These are phyloP conservation scores for Drosophila setosimentum DNA, from an alignment of 2,888 invertebrate genomes.

Conservation along the genomic window DNA sequence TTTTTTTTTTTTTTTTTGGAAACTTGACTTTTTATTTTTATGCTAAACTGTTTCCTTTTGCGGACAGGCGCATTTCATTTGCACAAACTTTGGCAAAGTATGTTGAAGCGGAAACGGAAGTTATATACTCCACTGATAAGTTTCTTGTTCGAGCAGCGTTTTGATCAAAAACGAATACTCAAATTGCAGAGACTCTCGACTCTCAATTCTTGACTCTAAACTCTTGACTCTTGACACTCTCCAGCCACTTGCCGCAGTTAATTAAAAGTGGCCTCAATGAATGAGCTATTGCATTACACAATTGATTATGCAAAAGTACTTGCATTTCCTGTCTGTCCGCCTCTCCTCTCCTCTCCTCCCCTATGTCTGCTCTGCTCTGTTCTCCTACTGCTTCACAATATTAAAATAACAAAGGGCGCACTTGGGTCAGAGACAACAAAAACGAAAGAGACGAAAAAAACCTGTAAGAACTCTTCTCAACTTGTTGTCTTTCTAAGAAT, in stretches of 20 bases:
- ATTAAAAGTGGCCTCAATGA: constrained; percentile 61
- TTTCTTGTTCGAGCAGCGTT: constrained; percentile 24
- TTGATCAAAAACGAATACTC: constrained; percentile 25
- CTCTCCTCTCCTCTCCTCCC: neutral
- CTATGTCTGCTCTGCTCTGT: neutral
- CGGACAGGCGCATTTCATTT: constrained; percentile 68
- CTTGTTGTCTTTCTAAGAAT: constrained; percentile 59
- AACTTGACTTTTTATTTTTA: constrained; percentile 64
- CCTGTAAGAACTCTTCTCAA: constrained; percentile 29
- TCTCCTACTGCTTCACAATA: constrained; percentile 28
- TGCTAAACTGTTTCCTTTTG: constrained; percentile 68
- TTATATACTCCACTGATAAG: constrained; percentile 61
- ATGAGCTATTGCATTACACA: constrained; percentile 65
- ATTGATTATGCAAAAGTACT: constrained; percentile 62
- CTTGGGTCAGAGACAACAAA: constrained; percentile 52
- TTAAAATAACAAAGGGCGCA: constrained; percentile 61
- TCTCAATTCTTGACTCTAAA: constrained; percentile 3
- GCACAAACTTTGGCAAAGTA: constrained; percentile 62
- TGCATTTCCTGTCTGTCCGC: constrained; percentile 32
- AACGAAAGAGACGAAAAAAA: constrained; percentile 23
- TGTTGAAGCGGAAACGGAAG: constrained; percentile 71
- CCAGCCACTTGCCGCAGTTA: constrained; percentile 48
- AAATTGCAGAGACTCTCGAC: constrained; percentile 1
- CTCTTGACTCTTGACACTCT: constrained; percentile 5
- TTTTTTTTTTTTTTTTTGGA: constrained; percentile 21